Evolutionary conservation across 2,888 invertebrate species (phyloP), one percentile per base, ranked within the genome.

Genomic region (Baronia brevicornis): DNA sequence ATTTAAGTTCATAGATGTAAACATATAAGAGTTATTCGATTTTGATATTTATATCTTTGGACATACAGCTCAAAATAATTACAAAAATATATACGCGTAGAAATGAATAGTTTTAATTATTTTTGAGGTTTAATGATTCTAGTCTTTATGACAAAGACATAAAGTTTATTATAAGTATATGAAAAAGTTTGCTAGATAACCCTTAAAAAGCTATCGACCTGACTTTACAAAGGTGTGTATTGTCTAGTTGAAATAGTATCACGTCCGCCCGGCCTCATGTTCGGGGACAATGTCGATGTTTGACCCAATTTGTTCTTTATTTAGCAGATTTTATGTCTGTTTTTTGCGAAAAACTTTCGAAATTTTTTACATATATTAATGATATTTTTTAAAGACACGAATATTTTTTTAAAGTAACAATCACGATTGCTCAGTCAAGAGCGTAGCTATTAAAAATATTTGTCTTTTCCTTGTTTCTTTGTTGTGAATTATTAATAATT

Each of bases 141-240:
- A 24, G 7, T 1, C 0, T 1, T 14, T 15, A 0, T 7, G 9
- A 7, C n/a, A 28, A 28, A 24, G 19, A 11, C 20, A 2, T 20
- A 18, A n/a, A n/a, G n/a, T n/a, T n/a, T 6, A 10, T 5, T 18
- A n/a, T 26, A 9, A 3, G 21, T 15, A 35, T 29, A 28, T 6
- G 3, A n/a, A 13, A n/a, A 15, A 22, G 3, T 6, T 35, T 30
- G 26, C 4, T 6, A n/a, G 11, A 7, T 26, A 35, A 30, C 30
- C 35, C 35, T 30, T 35, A 26, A 26, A 35, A 35, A 26, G 30
- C 25, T 35, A 30, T 26, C 30, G 35, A 30, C 25, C 35, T 35
- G 30, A 9, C 26, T 30, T 30, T 26, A 25, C 29, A 19, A 22
- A 26, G 30, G 21, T n/a, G 18, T 5, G 7, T 11, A 9, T 22